Percentiles rank a stretch among this genome's conserved stretches.
These are phyloP conservation scores for Keiferia lycopersicella DNA, from an alignment of 2,888 invertebrate species.

Conservation along the genomic window DNA sequence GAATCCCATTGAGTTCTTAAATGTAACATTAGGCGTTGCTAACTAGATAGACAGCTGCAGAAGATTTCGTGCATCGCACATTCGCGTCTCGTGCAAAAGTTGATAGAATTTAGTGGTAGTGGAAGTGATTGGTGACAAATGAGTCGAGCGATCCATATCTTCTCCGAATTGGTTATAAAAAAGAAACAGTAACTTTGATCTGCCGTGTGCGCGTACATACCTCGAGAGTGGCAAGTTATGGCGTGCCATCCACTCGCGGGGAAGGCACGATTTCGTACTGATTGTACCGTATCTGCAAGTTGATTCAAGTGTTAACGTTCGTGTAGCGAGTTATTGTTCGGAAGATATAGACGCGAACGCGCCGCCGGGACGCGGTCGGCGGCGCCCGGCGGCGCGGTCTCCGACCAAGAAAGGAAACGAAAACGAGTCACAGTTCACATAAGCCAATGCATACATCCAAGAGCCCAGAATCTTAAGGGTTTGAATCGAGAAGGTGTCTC, in stretches of 20 bases:
- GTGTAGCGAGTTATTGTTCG: constrained; percentile 36
- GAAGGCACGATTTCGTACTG: constrained; percentile 35
- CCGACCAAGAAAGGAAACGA: constrained; percentile 81
- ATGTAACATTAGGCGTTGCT: constrained; percentile 77
- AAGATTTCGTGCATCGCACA: constrained; percentile 80
- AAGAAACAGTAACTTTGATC: constrained; percentile 37
- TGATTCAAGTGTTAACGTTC: constrained; percentile 43
- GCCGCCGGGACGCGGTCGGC: constrained; percentile 62
- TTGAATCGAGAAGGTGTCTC: constrained; percentile 75
- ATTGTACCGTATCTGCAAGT: constrained; percentile 42
- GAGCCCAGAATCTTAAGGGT: constrained; percentile 82
- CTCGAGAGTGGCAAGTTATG: constrained; percentile 42
- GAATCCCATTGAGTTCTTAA: constrained; percentile 64
- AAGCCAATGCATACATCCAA: constrained; percentile 82
- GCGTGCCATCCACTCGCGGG: constrained; percentile 44
- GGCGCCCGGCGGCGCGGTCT: constrained; percentile 64
- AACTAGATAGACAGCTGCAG: constrained; percentile 80
- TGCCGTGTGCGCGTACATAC: constrained; percentile 47
- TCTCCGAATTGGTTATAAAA: constrained; percentile 45
- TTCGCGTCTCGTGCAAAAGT: constrained; percentile 80
- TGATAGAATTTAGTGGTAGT: constrained; percentile 71
- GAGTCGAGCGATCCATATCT: constrained; percentile 78
- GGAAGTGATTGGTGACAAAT: constrained; percentile 72
- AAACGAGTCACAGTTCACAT: constrained; percentile 81
- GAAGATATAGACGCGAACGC: constrained; percentile 77